Evolutionary conservation across 2,113 vertebrate species (phyloP), one percentile per base, ranked within the genome.

Genomic region (Danionella cerebrum): DNA sequence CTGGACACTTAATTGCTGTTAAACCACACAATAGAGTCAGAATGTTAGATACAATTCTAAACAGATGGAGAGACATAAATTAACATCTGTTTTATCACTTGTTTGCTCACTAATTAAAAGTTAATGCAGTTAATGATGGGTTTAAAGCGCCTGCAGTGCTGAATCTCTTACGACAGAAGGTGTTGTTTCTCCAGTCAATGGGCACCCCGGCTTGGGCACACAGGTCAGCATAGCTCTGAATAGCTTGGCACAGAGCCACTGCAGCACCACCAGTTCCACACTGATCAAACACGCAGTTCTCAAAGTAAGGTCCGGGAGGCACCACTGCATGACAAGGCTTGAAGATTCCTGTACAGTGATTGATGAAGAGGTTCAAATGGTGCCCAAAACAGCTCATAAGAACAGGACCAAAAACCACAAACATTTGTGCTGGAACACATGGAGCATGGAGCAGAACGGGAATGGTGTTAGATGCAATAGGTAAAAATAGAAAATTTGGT

Each of bases 81-180:
- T 4, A 22, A 14, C 19, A 57, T 24, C 16, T 11, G 3, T 33
- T 29, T 39, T 16, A 42, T 12, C n/a, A 64, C 14, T 27, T 51
- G 25, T 14, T 22, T 25, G 33, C 4, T 27, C 3, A 25, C 18
- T 66, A 36, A 53, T 11, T 21, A 19, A 68, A 67, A 22, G 22
- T 27, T 21, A 42, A 48, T 63, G 16, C 12, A 48, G 18, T 39
- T 25, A 58, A 48, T 35, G 10, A 24, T 16, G 59, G n/a, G 38
- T 36, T 48, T 59, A 21, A 18, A 66, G n/a, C 41, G 38, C 29
- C 39, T 19, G 27, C 16, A 12, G n/a, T 16, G 31, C 8, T 14
- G 8, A 66, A 70, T 50, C 33, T 92, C 93, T 92, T 80, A 96
- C 92, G 87, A 57, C 93, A 96, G 76, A 93, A 89, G 62, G 90